A percentile compares a stretch with the other conserved stretches of the same genome.
Conservation (phyloP, 2,797 vertebrate species). For the Scomberomorus guttatus region DNA sequence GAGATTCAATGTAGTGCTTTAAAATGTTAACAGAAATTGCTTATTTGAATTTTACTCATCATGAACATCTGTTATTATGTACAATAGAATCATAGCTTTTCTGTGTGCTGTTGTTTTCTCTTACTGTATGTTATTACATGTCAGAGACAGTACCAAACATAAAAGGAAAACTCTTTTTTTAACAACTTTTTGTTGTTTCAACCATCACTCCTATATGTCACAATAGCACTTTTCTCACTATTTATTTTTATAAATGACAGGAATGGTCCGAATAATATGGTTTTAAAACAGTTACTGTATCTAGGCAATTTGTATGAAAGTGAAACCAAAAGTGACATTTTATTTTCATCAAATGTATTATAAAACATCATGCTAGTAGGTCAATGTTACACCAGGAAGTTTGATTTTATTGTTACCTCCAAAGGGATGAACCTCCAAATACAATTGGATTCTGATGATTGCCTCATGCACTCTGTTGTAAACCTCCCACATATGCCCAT, state of each 20-base stretch:
- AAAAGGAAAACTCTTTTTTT: not conserved
- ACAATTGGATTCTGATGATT: not conserved
- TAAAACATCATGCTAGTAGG: conserved; percentile 10
- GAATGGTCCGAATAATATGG: not conserved
- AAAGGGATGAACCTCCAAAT: not conserved
- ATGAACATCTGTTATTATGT: too few relatives aligned
- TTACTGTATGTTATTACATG: not conserved
- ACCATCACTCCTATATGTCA: too few relatives aligned
- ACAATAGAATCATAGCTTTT: not conserved
- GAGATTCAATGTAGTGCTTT: too few relatives aligned
- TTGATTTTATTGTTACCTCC: too few relatives aligned
- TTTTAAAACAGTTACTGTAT: not conserved
- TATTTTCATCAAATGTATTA: not conserved
- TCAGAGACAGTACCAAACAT: not conserved
- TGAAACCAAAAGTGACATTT: conserved; percentile 11
- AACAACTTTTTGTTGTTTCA: too few relatives aligned
- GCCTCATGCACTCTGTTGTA: not conserved
- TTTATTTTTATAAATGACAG: not conserved
- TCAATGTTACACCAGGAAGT: not conserved
- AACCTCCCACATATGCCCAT: not conserved
- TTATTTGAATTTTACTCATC: not conserved
- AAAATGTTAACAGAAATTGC: too few relatives aligned
- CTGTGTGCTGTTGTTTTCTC: not conserved
- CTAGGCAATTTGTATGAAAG: not conserved
- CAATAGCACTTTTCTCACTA: not conserved